These are phyloP conservation scores for Meteorus sp. DNA, from an alignment of 1,140 invertebrate genomes.

Conservation along the genomic window DNA sequence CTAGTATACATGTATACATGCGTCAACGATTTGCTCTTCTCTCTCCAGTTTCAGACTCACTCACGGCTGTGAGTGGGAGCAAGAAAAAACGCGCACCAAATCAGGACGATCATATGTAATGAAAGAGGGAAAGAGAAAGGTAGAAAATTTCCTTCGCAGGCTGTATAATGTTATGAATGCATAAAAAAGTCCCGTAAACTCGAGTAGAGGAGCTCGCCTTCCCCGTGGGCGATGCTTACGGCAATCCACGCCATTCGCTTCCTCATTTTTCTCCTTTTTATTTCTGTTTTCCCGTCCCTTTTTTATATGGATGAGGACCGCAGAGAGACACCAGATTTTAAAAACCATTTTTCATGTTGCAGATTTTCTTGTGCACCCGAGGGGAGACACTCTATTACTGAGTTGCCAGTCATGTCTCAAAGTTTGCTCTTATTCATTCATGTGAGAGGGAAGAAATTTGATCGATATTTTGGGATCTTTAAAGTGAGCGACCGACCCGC, in stretches of 20 bases:
- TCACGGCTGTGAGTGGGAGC: not conserved
- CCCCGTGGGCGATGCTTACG: slow-evolving; percentile 25
- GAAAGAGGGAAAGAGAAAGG: slow-evolving; percentile 7
- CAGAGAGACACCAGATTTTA: slow-evolving; percentile 36
- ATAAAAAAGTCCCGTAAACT: slow-evolving; percentile 45
- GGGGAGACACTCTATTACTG: slow-evolving; percentile 5
- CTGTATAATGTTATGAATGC: slow-evolving; percentile 48
- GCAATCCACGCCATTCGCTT: slow-evolving; percentile 8
- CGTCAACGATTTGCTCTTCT: not conserved
- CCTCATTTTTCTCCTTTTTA: not conserved
- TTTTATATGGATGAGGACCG: slow-evolving; percentile 14
- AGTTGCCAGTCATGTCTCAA: not conserved
- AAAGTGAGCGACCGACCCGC: too few relatives aligned
- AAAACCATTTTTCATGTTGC: slow-evolving; percentile 41
- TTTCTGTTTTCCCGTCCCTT: not conserved
- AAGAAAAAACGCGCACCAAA: not conserved
- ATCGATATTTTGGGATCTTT: too few relatives aligned
- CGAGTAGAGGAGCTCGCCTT: slow-evolving; percentile 30
- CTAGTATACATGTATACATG: too few relatives aligned
- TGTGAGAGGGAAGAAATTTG: not conserved
- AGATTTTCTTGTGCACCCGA: slow-evolving; percentile 20
- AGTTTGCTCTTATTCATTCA: not conserved
- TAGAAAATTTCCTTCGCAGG: slow-evolving; percentile 11
- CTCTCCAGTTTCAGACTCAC: not conserved
- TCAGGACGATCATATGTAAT: not conserved